These are phyloP conservation scores for Ectobius pallidus DNA, from an alignment of 2,888 invertebrate species.

Conservation along the genomic window DNA sequence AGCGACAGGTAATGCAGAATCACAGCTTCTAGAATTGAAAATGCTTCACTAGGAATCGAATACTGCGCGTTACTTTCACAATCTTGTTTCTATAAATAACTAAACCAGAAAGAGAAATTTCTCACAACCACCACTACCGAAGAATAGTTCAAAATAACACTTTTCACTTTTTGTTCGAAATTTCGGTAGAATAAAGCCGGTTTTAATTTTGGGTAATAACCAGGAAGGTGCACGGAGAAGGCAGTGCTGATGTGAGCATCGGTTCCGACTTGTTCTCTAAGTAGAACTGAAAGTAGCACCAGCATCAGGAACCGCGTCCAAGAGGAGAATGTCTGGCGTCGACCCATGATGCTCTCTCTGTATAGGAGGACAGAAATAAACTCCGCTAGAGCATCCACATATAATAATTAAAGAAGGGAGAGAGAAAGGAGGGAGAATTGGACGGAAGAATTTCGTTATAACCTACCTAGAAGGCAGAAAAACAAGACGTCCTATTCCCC, in stretches of 20 bases:
- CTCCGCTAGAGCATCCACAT: slow-evolving; percentile 1
- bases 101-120: too few species aligned
- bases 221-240: neutral
- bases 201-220: too few species aligned
- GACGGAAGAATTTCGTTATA: slow-evolving; percentile 16
- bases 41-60: too few species aligned
- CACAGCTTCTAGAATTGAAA: too few species aligned
- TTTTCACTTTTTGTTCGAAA: too few species aligned
- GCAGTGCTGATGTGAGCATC: neutral
- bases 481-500: neutral
- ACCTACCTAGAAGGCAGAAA: slow-evolving; percentile 3
- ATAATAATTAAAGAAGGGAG: neutral
- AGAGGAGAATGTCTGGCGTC: slow-evolving; percentile 27
- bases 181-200: too few species aligned
- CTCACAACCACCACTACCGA: too few species aligned
- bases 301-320: slow-evolving; percentile 11
- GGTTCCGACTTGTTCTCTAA: neutral
- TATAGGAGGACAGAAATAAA: slow-evolving; percentile 26
- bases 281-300: neutral
- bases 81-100: too few species aligned
- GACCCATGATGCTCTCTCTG: slow-evolving; percentile 29
- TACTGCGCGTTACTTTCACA: too few species aligned
- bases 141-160: too few species aligned
- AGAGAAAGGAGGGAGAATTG: neutral
- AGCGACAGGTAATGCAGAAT: too few species aligned